Percentiles rank a stretch among this genome's conserved stretches.
Conservation (phyloP, 92 coral and sea anemone species). For the Bergia sp. region DNA sequence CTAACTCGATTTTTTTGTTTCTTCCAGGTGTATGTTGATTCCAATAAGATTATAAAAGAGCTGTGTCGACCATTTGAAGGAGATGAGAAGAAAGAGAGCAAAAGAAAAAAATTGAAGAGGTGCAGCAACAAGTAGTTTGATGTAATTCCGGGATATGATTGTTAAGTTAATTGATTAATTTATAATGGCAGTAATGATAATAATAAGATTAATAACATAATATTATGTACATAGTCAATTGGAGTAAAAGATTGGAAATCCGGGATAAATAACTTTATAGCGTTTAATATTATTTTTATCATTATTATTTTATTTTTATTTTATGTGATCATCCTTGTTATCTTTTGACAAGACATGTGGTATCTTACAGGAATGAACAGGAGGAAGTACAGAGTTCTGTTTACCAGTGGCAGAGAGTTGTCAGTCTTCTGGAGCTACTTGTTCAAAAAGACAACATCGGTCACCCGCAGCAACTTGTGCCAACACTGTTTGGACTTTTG, state of each 20-base stretch:
- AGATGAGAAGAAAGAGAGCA: slow-evolving; percentile 62
- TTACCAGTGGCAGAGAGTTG: slow-evolving; percentile 73
- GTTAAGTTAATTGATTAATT: neutral
- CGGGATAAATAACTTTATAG: too few relatives aligned
- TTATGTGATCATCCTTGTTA: too few relatives aligned
- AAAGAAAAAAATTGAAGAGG: slow-evolving; percentile 83
- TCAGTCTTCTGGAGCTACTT: slow-evolving; percentile 74
- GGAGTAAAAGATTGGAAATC: too few relatives aligned
- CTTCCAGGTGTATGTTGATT: slow-evolving; percentile 66
- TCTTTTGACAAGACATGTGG: neutral
- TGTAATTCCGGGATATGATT: too few relatives aligned
- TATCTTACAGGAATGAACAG: slow-evolving; percentile 15
- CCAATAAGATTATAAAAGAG: slow-evolving; percentile 75
- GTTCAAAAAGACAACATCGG: slow-evolving; percentile 76
- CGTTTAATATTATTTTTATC: too few relatives aligned
- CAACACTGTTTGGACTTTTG: slow-evolving; percentile 74
- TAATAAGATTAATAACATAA: too few relatives aligned
- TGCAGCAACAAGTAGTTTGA: slow-evolving; percentile 23
- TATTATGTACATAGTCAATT: too few relatives aligned
- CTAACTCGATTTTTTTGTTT: neutral
- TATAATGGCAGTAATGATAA: too few relatives aligned
- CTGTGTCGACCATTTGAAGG: slow-evolving; percentile 60
- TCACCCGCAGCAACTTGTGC: slow-evolving; percentile 70
- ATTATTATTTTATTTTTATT: too few relatives aligned
- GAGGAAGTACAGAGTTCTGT: slow-evolving; percentile 33